Percentiles rank a stretch among this genome's conserved stretches.
Conservation (phyloP, 92 coral and sea anemone genomes). For the Micromussa lordhowensis region DNA sequence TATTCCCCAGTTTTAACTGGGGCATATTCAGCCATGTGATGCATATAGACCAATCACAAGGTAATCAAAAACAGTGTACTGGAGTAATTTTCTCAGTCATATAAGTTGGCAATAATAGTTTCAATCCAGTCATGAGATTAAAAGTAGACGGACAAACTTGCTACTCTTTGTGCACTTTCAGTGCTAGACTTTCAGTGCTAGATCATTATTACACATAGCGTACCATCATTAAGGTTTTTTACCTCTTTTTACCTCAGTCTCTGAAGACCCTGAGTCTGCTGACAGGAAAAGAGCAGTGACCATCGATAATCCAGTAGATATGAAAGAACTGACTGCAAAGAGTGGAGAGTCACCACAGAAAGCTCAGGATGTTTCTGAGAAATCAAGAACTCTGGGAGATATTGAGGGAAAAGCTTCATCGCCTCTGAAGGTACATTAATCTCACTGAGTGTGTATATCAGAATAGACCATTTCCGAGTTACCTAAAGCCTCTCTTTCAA, state of each 20-base stretch:
- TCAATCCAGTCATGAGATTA: no score
- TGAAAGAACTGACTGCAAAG: not conserved
- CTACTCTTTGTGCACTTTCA: not conserved
- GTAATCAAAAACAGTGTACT: no score
- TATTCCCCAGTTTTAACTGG: no score
- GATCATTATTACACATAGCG: not conserved
- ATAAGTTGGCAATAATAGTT: no score
- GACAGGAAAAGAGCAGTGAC: slow-evolving; percentile 38
- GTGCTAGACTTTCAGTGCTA: not conserved
- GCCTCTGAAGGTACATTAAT: not conserved
- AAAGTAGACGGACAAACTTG: no score
- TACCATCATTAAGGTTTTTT: no score
- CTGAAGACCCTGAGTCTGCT: slow-evolving; percentile 8
- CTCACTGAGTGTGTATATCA: not conserved
- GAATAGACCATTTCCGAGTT: no score
- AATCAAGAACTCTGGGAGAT: slow-evolving; percentile 32
- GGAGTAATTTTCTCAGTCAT: no score
- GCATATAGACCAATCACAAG: no score
- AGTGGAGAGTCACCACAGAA: slow-evolving; percentile 15
- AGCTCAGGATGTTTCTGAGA: not conserved
- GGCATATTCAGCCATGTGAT: no score
- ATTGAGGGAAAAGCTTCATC: slow-evolving; percentile 21
- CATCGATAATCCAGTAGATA: slow-evolving; percentile 20
- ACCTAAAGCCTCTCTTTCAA: no score
- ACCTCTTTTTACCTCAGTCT: no score